Evolutionary conservation across 2,797 vertebrate genomes (phyloP).

Genomic region (Huso huso): DNA sequence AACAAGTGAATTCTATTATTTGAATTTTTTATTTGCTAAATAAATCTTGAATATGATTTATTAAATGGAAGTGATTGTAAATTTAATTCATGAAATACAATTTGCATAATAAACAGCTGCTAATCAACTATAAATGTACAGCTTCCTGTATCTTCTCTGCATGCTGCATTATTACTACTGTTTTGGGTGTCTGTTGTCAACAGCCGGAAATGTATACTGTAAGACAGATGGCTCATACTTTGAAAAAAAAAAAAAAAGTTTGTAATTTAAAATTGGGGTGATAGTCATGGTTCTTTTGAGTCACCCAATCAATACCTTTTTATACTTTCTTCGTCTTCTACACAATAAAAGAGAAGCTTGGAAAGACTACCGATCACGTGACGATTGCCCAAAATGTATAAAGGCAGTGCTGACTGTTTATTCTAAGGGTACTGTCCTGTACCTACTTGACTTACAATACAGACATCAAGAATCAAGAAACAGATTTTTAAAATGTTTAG

Average conservation of each 20-base stretch:
- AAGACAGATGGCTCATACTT: background rate
- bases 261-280: background rate
- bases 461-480: no score
- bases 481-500: no score
- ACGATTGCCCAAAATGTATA: slow-evolving; percentile 1
- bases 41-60: no score
- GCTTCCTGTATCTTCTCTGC: background rate
- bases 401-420: background rate
- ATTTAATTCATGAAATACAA: no score
- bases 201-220: background rate
- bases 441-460: background rate
- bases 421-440: background rate
- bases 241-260: background rate
- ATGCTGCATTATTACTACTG: background rate
- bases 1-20: no score
- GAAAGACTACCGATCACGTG: background rate
- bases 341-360: background rate
- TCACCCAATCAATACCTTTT: background rate
- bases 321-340: background rate
- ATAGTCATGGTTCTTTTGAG: background rate
- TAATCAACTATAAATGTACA: background rate
- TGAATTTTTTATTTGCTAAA: no score
- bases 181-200: background rate
- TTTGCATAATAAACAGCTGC: no score
- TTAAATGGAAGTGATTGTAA: no score